phyloP scores from a whole-genome alignment of 2,113 vertebrate species.

The Coregonus clupeaformis region DNA sequence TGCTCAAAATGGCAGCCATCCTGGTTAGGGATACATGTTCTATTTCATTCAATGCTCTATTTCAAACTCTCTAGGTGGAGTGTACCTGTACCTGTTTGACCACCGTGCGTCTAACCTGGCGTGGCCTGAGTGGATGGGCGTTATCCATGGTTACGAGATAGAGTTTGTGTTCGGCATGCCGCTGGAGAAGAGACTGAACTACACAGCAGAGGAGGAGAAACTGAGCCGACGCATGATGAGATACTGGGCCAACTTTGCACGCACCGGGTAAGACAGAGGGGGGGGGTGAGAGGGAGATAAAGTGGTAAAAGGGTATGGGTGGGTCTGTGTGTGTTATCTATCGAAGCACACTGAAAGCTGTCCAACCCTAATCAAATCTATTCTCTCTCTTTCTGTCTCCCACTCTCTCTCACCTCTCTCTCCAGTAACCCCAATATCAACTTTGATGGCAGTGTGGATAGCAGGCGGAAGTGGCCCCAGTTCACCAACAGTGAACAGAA shows the following conservation, averaged over 20 bases:
- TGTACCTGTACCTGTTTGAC: constrained; percentile 87
- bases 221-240: constrained; percentile 87
- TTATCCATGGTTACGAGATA: constrained; percentile 93
- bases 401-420: neutral
- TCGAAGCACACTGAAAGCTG: neutral
- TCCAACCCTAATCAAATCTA: neutral
- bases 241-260: constrained; percentile 88
- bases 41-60: neutral
- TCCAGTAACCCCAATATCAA: constrained; percentile 83
- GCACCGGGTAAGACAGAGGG: constrained; percentile 23
- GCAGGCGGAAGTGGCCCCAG: constrained; percentile 76
- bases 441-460: constrained; percentile 69
- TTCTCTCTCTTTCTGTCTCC: neutral
- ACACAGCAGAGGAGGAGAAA: constrained; percentile 81
- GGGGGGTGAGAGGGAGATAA: neutral
- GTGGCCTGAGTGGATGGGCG: constrained; percentile 95
- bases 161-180: constrained; percentile 92
- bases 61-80: constrained; percentile 41
- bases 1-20: too few species aligned
- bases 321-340: too few species aligned
- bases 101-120: constrained; percentile 87
- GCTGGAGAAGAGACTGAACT: constrained; percentile 82
- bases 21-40: neutral
- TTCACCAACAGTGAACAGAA: constrained; percentile 80
- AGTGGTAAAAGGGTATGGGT: neutral